Percentiles rank a stretch among this genome's conserved stretches.
Conservation (phyloP, 2,797 vertebrate genomes). For the Mormyrops attenuatus region DNA sequence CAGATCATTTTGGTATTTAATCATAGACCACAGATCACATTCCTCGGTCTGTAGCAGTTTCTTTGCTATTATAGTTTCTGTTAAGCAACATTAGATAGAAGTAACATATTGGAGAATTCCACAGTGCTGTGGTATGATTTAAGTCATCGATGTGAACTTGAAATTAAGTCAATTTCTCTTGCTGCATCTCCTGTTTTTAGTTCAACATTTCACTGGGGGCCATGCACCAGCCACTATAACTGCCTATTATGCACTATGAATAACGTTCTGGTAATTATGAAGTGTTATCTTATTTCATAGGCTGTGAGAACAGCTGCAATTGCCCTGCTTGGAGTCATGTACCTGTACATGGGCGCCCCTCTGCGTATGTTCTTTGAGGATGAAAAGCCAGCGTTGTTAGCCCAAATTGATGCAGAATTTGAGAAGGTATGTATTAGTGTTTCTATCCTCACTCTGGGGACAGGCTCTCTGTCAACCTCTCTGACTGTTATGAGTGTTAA, state of each 20-base stretch:
- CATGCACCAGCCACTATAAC: neutral
- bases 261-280: neutral
- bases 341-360: slow-evolving; percentile 87
- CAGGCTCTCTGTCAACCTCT: neutral
- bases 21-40: neutral
- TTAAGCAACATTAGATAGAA: neutral
- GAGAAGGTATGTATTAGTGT: slow-evolving; percentile 74
- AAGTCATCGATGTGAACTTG: neutral
- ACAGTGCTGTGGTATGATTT: neutral
- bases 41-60: neutral
- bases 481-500: neutral
- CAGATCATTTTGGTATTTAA: neutral
- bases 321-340: slow-evolving; percentile 88
- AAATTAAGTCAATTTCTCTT: neutral
- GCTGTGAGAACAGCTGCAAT: slow-evolving; percentile 89
- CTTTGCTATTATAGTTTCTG: neutral
- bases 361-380: slow-evolving; percentile 97
- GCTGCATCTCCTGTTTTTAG: neutral
- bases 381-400: slow-evolving; percentile 89
- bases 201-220: neutral
- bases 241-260: neutral
- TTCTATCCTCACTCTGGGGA: neutral
- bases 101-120: neutral
- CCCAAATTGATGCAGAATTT: slow-evolving; percentile 92
- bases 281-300: slow-evolving; percentile 42